A percentile compares a stretch with the other conserved stretches of the same genome.
These are phyloP conservation scores for Synanthedon vespiformis DNA, from an alignment of 2,888 invertebrate species.

Conservation along the genomic window DNA sequence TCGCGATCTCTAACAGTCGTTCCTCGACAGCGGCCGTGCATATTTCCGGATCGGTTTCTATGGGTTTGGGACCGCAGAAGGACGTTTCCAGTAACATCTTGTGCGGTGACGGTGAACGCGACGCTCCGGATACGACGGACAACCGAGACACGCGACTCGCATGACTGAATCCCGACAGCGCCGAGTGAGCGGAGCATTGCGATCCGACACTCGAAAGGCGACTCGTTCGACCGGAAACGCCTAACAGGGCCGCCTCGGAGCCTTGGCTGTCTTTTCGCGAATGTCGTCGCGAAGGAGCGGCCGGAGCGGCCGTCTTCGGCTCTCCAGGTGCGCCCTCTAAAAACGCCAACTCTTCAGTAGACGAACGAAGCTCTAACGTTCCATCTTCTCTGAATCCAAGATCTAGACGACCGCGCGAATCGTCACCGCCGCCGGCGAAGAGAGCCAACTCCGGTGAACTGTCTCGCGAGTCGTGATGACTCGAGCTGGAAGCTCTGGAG, in stretches of 20 bases:
- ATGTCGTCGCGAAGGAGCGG: conserved; percentile 41
- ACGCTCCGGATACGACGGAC: conserved; percentile 64
- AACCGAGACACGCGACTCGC: conserved; percentile 44
- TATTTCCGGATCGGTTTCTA: conserved; percentile 63
- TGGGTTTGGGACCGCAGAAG: conserved; percentile 87
- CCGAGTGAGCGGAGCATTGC: conserved; percentile 76
- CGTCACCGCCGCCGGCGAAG: conserved; percentile 66
- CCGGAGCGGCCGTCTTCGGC: conserved; percentile 2
- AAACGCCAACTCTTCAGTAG: conserved; percentile 89
- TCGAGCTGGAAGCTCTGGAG: conserved; percentile 89
- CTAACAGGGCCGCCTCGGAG: conserved; percentile 81
- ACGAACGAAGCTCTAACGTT: conserved; percentile 85
- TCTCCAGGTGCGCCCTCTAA: conserved; percentile 70
- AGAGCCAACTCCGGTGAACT: conserved; percentile 88
- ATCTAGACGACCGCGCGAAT: conserved; percentile 37
- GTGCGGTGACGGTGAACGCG: conserved; percentile 89
- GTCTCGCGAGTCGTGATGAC: conserved; percentile 87
- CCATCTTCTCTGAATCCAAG: conserved; percentile 80
- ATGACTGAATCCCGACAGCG: conserved; percentile 41
- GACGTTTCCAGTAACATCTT: conserved; percentile 91
- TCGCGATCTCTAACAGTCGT: conserved; percentile 52
- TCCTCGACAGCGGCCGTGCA: conserved; percentile 60
- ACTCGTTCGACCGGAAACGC: conserved; percentile 83
- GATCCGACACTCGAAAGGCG: conserved; percentile 86
- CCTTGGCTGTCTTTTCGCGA: conserved; percentile 80